Evolutionary conservation across 2,113 vertebrate species (phyloP), one percentile per base, ranked within the genome.

Genomic region (Spea bombifrons): DNA sequence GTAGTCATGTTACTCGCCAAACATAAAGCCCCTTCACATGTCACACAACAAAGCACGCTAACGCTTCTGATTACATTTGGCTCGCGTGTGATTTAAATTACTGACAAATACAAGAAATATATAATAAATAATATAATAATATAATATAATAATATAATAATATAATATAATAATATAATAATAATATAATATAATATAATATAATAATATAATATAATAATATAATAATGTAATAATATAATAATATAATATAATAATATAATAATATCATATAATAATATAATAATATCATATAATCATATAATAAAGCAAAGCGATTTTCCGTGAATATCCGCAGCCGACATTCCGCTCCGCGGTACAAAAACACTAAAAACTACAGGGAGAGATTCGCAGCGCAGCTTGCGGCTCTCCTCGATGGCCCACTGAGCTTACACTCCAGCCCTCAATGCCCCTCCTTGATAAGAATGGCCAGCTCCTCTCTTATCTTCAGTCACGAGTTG

Each of bases 401-500:
- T 30, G 30, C 30, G 30, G 30, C 30, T 30, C 73, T 66, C 66
- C 61, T 75, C 63, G 30, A 53, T 67, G 50, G 6, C 7, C 30
- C 17, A 50, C 13, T 45, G 50, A 67, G 74, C 74, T 75, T 75
- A 49, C 74, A 67, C 44, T 75, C 74, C 16, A 67, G 30, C 13
- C 73, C 13, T n/a, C 47, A 45, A 65, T 66, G 15, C 49, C 43
- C 7, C 12, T 12, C 50, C 64, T 53, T 46, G 65, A 7, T 43
- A 30, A 76, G 50, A 10, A 67, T 65, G 46, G 5, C 45, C 30
- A 53, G 8, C 45, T 47, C 17, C 48, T 71, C 16, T 63, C 48
- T 63, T 71, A 77, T 63, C 47, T 79, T n/a, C 75, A 8, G 44
- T 79, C 63, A 79, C 10, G 3, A 67, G 9, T n/a, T 79, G 77